Percentiles rank a stretch among this genome's conserved stretches.
Conservation (phyloP, 2,113 vertebrate genomes). For the Actinemys pallida region DNA sequence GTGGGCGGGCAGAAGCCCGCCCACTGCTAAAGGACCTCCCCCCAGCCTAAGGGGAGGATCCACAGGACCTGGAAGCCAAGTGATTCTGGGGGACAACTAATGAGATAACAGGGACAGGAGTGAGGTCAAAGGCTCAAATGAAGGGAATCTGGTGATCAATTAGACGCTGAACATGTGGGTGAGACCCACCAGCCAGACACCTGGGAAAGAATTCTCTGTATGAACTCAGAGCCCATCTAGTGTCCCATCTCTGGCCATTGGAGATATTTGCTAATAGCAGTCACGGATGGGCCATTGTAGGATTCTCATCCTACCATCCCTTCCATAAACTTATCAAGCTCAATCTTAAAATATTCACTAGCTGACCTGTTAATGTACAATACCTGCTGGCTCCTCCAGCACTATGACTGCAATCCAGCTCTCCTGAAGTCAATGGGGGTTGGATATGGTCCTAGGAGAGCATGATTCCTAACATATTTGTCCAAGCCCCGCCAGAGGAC, state of each 20-base stretch:
- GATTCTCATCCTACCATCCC: background rate
- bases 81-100: too few species aligned
- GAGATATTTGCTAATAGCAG: background rate
- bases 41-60: too few species aligned
- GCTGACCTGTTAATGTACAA: background rate
- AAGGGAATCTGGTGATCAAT: background rate
- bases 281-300: background rate
- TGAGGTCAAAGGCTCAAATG: too few species aligned
- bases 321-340: background rate
- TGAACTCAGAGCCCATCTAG: background rate
- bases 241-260: background rate
- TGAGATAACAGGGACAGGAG: too few species aligned
- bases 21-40: too few species aligned
- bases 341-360: background rate
- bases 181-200: background rate
- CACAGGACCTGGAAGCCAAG: too few species aligned
- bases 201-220: background rate
- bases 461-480: background rate
- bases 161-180: background rate
- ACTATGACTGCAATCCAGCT: background rate
- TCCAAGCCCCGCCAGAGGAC: background rate
- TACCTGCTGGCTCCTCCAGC: background rate
- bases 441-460: background rate
- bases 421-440: background rate
- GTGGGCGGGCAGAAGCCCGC: too few species aligned